Percentiles rank a stretch among this genome's conserved stretches.
Evolutionary conservation across 2,113 vertebrate genomes (phyloP).

Genomic region (Elgaria multicarinata): DNA sequence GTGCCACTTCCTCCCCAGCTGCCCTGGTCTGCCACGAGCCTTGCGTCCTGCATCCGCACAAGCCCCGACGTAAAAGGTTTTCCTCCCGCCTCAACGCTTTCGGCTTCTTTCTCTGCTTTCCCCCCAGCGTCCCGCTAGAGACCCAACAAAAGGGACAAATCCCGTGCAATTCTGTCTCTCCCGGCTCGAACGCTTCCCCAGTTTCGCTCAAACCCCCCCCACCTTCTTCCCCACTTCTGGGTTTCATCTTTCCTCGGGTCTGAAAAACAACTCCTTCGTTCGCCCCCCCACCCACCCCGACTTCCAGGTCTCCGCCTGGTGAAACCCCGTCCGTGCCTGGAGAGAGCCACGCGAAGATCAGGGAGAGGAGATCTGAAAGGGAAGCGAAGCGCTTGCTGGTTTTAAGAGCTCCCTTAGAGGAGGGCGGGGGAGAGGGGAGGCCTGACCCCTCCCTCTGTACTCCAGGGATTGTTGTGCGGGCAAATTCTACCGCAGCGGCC

Average conservation of each 20-base stretch:
- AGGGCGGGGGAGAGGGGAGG: background rate
- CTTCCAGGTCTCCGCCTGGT: conserved; percentile 63
- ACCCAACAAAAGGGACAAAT: conserved; percentile 78
- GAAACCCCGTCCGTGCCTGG: conserved; percentile 74
- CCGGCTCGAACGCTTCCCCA: conserved; percentile 79
- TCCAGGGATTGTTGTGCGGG: background rate
- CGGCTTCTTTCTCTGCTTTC: conserved; percentile 44
- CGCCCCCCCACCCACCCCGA: conserved; percentile 37
- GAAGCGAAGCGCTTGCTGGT: conserved; percentile 62
- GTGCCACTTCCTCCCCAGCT: background rate
- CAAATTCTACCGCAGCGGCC: background rate
- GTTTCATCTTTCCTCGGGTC: conserved; percentile 77
- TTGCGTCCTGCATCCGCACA: conserved; percentile 29
- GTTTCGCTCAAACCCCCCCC: conserved; percentile 82
- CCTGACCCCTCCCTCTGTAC: background rate
- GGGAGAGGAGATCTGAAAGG: conserved; percentile 70
- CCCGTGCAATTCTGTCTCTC: conserved; percentile 78
- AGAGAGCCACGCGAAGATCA: conserved; percentile 78
- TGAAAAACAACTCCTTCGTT: conserved; percentile 81
- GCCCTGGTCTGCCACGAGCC: background rate
- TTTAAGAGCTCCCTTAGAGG: conserved; percentile 33
- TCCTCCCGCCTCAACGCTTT: conserved; percentile 31
- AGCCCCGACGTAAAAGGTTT: background rate
- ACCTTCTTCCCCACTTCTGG: conserved; percentile 69
- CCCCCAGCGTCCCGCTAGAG: conserved; percentile 70